Evolutionary conservation across 2,797 vertebrate species (phyloP).

Genomic region (Ptychobarbus kaznakovi): DNA sequence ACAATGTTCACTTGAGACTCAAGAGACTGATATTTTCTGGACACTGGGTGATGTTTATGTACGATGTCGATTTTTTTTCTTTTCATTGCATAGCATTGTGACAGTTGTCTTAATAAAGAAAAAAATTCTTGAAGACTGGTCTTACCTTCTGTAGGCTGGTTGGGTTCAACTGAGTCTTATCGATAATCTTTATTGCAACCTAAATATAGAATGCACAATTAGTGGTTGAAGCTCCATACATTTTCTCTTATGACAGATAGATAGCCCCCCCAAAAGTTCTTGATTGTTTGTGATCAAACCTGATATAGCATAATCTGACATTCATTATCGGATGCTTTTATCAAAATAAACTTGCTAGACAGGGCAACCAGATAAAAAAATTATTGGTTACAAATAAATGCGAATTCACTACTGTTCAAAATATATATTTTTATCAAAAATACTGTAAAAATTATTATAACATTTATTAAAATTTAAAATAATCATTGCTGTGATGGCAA

Average conservation of each 20-base stretch:
- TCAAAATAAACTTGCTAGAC: background rate
- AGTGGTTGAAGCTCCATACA: background rate
- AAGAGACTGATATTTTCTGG: background rate
- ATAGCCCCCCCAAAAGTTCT: too few relatives aligned
- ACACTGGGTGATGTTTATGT: background rate
- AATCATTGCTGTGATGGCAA: background rate
- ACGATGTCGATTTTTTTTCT: background rate
- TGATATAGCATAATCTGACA: background rate
- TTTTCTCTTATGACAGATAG: background rate
- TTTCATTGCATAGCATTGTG: background rate
- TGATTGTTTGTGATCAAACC: background rate
- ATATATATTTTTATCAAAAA: background rate
- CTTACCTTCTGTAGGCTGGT: conserved; percentile 94
- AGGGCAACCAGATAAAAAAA: background rate
- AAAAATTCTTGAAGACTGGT: background rate
- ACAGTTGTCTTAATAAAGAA: background rate
- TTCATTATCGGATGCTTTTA: background rate
- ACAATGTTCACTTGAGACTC: background rate
- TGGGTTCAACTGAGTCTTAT: conserved; percentile 95
- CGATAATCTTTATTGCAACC: conserved; percentile 97
- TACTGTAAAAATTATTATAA: background rate
- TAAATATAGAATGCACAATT: conserved; percentile 65
- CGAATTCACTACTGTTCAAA: background rate
- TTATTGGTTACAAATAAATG: background rate
- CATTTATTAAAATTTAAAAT: background rate